Conservation (phyloP, 2,888 invertebrate genomes). For the Eupeodes luniger region DNA sequence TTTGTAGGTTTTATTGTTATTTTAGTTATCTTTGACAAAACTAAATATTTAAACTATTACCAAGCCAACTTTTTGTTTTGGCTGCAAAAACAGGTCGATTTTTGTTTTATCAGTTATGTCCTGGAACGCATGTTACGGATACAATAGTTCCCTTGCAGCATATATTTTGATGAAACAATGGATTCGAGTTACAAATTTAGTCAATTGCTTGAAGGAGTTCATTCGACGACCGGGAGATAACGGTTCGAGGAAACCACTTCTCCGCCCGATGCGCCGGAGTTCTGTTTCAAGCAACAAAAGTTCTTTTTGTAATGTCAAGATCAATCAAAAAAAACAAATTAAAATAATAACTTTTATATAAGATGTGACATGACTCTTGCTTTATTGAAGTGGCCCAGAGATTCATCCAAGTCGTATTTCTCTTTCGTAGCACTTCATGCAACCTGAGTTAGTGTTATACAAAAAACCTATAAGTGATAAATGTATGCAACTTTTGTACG, state of each 20-base stretch:
- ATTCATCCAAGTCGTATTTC: neutral
- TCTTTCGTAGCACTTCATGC: neutral
- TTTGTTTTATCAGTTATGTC: neutral
- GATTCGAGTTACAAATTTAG: too few relatives aligned
- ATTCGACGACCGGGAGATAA: constrained; percentile 2
- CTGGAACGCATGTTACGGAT: neutral
- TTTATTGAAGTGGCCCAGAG: neutral
- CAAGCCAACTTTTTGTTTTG: neutral
- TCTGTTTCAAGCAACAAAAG: neutral
- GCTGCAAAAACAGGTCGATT: neutral
- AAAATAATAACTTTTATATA: neutral
- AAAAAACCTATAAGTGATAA: neutral
- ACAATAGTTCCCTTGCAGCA: neutral
- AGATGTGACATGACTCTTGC: neutral
- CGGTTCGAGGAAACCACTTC: neutral
- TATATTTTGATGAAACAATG: too few relatives aligned
- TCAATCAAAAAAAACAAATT: neutral
- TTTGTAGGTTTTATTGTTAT: too few relatives aligned
- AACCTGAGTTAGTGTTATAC: neutral
- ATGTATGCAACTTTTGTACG: neutral
- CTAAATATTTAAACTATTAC: neutral
- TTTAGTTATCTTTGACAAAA: neutral
- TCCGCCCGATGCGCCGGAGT: neutral
- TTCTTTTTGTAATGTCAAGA: neutral
- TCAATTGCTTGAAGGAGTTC: too few relatives aligned